Base-by-base conservation (phyloP, 2,888 invertebrate species). In the Magallana nippona region DNA sequence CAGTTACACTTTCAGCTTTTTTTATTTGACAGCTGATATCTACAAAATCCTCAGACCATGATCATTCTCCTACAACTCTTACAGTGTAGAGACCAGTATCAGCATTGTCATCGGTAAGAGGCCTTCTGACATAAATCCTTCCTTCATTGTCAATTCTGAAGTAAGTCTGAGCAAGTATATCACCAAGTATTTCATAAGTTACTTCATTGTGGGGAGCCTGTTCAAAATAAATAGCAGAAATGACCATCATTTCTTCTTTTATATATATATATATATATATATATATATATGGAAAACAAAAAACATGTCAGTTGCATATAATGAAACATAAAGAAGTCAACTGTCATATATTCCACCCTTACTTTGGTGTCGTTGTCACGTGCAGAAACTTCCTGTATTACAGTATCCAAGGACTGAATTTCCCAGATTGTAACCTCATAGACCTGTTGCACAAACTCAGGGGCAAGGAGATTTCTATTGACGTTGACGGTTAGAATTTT, bases 401-500 rank as follows among this genome's bases (percentile, higher is more conserved):
- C 44, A 1, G 83, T 80, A n/a, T 88, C 91, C n/a, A 91, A 86
- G 0, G 86, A 27, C 11, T 58, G 81, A n/a, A 89, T 92, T 84
- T 93, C 93, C 11, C 84, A 56, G 13, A 93, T 89, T 1, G 86
- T 87, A 10, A 62, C 83, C n/a, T 63, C 78, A 55, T 90, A 88
- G 17, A 60, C 79, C 1, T 81, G 60, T 10, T 58, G 10, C 1
- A 17, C n/a, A 15, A 92, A 87, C 44, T 56, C 79, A 55, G 93
- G 93, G 0, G 85, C 63, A 11, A 83, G 78, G 27, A 90, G 87
- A 89, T 93, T 93, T 1, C 91, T 88, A 11, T 86, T 83, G 1
- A 93, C 90, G 10, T 86, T 88, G 13, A 93, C 88, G 0, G 57
- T 79, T 8, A 89, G 87, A 2, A 83, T 88, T 13, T 90, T 88